phyloP scores from a whole-genome alignment of 2,888 invertebrate genomes.

The Torymus tubicola region DNA sequence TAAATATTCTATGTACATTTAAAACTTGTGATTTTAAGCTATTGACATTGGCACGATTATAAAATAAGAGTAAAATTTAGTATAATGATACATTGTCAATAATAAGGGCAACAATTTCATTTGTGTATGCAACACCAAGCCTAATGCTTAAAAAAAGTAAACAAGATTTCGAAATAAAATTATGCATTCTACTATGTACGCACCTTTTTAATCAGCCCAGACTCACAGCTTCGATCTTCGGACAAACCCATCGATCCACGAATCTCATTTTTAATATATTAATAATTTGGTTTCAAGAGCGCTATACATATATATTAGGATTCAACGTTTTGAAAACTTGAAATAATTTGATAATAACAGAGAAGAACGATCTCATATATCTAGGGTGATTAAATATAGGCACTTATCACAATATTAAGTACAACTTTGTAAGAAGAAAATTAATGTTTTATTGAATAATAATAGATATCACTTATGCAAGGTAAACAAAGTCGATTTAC shows the following conservation, averaged over 20 bases:
- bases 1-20: no score
- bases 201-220: slow-evolving; percentile 58
- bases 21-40: no score
- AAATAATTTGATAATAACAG: slow-evolving; percentile 62
- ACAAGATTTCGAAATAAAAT: slow-evolving; percentile 47
- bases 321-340: slow-evolving; percentile 68
- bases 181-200: slow-evolving; percentile 58
- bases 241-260: slow-evolving; percentile 51
- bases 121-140: slow-evolving; percentile 36
- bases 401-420: slow-evolving; percentile 61
- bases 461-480: neutral
- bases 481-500: slow-evolving; percentile 6
- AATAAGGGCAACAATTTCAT: slow-evolving; percentile 38
- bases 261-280: slow-evolving; percentile 40
- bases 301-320: slow-evolving; percentile 26
- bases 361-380: slow-evolving; percentile 66
- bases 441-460: slow-evolving; percentile 47
- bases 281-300: slow-evolving; percentile 16
- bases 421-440: slow-evolving; percentile 66
- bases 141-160: slow-evolving; percentile 47
- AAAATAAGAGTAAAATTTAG: slow-evolving; percentile 9
- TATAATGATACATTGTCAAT: slow-evolving; percentile 51
- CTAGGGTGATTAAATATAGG: slow-evolving; percentile 62
- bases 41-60: no score
- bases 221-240: slow-evolving; percentile 56